phyloP scores from a whole-genome alignment of 1,140 invertebrate genomes.

The Grapholita molesta region DNA sequence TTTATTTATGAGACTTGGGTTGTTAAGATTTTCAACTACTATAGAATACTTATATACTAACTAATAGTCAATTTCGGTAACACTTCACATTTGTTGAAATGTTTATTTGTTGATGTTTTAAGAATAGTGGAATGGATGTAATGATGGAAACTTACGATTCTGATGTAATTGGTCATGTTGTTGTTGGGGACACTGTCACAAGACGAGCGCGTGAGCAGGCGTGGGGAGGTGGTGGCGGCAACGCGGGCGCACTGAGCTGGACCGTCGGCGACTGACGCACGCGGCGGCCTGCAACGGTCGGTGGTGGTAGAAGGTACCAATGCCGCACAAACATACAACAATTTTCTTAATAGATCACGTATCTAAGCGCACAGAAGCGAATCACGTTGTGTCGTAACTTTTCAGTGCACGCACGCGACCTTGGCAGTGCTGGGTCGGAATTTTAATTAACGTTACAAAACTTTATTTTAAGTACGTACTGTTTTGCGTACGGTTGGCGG shows the following conservation, averaged over 20 bases:
- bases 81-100: background rate
- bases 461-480: slow-evolving; percentile 58
- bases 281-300: slow-evolving; percentile 52
- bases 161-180: slow-evolving; percentile 39
- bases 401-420: slow-evolving; percentile 43
- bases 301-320: slow-evolving; percentile 43
- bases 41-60: too few species aligned
- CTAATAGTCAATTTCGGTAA: background rate
- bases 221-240: slow-evolving; percentile 24
- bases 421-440: slow-evolving; percentile 41
- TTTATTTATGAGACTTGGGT: background rate
- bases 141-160: slow-evolving; percentile 38
- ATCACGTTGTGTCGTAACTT: slow-evolving; percentile 30
- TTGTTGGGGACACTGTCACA: slow-evolving; percentile 38
- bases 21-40: background rate
- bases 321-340: slow-evolving; percentile 23
- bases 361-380: slow-evolving; percentile 35
- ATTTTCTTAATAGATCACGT: slow-evolving; percentile 43
- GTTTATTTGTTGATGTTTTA: background rate
- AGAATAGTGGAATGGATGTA: background rate
- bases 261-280: slow-evolving; percentile 45
- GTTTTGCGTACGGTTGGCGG: slow-evolving; percentile 48
- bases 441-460: slow-evolving; percentile 32
- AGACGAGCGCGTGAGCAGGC: slow-evolving; percentile 30
- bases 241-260: slow-evolving; percentile 32